Evolutionary conservation across 1,140 invertebrate species (phyloP).

Genomic region (Pseudoatta argentina): DNA sequence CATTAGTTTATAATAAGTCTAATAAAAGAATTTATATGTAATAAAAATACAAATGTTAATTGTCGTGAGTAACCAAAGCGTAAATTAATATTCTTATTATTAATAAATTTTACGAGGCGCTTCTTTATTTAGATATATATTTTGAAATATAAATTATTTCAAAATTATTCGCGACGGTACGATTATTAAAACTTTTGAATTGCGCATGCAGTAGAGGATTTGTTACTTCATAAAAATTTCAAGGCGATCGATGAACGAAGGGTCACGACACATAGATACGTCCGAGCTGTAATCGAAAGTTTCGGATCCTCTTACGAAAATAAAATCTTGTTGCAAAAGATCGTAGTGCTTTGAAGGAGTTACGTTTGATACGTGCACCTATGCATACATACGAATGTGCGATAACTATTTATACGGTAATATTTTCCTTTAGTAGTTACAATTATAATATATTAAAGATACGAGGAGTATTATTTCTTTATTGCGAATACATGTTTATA

Average conservation of each 20-base stretch:
- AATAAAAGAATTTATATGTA: neutral
- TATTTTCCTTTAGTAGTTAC: neutral
- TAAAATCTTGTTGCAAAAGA: slow-evolving; percentile 65
- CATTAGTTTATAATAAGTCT: neutral
- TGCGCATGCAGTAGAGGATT: slow-evolving; percentile 20
- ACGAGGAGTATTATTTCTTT: neutral
- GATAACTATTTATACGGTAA: slow-evolving; percentile 35
- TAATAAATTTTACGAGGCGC: neutral
- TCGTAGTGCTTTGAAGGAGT: slow-evolving; percentile 21
- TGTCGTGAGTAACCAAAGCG: neutral
- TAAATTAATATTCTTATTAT: neutral
- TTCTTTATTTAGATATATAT: neutral
- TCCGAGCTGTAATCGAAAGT: slow-evolving; percentile 36
- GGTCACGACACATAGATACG: slow-evolving; percentile 46
- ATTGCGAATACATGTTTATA: neutral
- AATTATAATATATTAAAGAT: neutral
- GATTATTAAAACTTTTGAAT: slow-evolving; percentile 41
- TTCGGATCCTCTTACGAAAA: slow-evolving; percentile 69
- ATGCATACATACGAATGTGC: neutral
- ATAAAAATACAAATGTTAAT: neutral
- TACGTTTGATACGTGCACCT: slow-evolving; percentile 26
- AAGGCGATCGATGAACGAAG: slow-evolving; percentile 62
- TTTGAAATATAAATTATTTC: neutral
- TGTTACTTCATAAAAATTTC: slow-evolving; percentile 63
- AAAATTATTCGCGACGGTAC: slow-evolving; percentile 30